Evolutionary conservation across 2,888 invertebrate species (phyloP).

Genomic region (Mechanitis mazaeus): DNA sequence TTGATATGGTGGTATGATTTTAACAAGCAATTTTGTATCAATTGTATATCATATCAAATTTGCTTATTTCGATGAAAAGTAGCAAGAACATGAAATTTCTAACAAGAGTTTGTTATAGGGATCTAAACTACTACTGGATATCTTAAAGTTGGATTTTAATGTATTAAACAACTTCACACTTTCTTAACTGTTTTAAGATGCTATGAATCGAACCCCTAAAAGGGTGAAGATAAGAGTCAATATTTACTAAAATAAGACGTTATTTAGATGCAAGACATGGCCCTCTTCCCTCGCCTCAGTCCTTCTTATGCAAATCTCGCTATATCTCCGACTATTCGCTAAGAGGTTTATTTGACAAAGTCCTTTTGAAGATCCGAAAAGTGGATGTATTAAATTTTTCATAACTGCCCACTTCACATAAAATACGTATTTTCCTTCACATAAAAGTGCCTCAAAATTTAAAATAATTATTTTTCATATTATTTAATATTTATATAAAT

Average conservation of each 20-base stretch:
- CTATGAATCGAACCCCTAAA: constrained; percentile 54
- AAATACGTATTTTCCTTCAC: constrained; percentile 38
- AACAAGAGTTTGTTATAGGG: no score
- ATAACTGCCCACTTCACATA: constrained; percentile 57
- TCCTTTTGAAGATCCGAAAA: constrained; percentile 54
- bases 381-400: constrained; percentile 68
- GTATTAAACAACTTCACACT: constrained; percentile 44
- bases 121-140: no score
- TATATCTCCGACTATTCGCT: constrained; percentile 64
- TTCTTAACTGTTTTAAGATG: constrained; percentile 66
- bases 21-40: no score
- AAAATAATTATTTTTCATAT: constrained; percentile 14
- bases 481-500: constrained; percentile 32
- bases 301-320: constrained; percentile 65
- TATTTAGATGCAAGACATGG: constrained; percentile 74
- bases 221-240: constrained; percentile 69
- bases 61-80: no score
- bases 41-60: no score
- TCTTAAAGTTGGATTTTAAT: neutral
- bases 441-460: constrained; percentile 19
- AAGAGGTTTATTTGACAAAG: constrained; percentile 65
- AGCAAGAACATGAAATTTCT: no score
- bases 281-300: constrained; percentile 53
- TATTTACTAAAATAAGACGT: constrained; percentile 75
- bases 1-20: no score